phyloP scores from a whole-genome alignment of 2,113 vertebrate genomes.

The Miniopterus natalensis region DNA sequence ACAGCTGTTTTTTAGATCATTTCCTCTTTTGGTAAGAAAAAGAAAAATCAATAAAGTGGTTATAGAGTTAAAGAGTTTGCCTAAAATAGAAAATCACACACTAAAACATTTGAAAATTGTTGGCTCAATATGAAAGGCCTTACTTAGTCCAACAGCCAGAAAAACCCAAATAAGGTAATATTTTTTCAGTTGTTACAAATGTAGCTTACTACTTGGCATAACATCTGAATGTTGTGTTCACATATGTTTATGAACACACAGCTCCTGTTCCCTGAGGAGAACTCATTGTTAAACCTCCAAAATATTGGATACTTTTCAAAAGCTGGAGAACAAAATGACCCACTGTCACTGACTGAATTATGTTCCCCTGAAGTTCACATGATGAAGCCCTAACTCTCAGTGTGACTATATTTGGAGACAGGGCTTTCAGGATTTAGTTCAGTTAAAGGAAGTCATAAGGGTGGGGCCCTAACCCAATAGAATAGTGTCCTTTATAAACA shows the following conservation, averaged over 20 bases:
- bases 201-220: not conserved
- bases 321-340: not conserved
- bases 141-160: not conserved
- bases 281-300: not conserved
- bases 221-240: not conserved
- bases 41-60: not conserved
- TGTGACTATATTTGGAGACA: not conserved
- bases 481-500: not conserved
- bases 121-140: not conserved
- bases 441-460: not conserved
- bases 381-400: not conserved
- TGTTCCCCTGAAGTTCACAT: not conserved
- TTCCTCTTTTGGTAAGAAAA: slow-evolving; percentile 17
- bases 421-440: not conserved
- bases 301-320: not conserved
- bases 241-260: not conserved
- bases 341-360: not conserved
- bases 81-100: not conserved
- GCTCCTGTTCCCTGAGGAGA: not conserved
- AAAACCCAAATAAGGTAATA: not conserved
- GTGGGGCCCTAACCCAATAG: not conserved
- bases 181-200: not conserved
- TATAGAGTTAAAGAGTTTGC: not conserved
- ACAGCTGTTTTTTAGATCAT: not conserved
- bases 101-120: not conserved